Conservation (phyloP, 2,888 invertebrate genomes). For the Hypselothyrea guttata region DNA sequence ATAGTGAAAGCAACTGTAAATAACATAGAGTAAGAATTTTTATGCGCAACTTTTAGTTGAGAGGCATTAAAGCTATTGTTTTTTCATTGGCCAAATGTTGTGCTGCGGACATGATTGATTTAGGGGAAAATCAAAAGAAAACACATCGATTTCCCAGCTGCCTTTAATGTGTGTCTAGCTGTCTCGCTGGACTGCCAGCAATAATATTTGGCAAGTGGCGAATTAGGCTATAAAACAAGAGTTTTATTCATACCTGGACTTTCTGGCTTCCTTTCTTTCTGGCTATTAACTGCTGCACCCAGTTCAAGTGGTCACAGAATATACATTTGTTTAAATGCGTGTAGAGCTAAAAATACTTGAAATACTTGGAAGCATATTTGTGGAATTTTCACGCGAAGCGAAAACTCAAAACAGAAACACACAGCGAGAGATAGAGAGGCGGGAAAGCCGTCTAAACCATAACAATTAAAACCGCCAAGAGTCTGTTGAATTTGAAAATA, state of each 20-base stretch:
- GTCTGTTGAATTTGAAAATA: slow-evolving; percentile 49
- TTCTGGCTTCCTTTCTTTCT: no score
- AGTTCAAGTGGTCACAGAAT: no score
- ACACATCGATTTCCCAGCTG: slow-evolving; percentile 7
- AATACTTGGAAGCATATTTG: slow-evolving; percentile 18
- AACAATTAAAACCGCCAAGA: slow-evolving; percentile 21
- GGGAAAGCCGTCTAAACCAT: slow-evolving; percentile 28
- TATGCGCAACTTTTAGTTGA: no score
- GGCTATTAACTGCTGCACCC: no score
- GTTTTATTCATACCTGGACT: no score
- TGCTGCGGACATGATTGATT: slow-evolving; percentile 18
- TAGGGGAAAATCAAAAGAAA: slow-evolving; percentile 6
- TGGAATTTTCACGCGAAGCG: slow-evolving; percentile 33
- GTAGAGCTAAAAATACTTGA: slow-evolving; percentile 25
- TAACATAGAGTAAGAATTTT: no score
- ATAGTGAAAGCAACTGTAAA: no score
- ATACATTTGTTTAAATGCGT: not conserved
- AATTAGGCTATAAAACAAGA: slow-evolving; percentile 3
- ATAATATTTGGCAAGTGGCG: slow-evolving; percentile 24
- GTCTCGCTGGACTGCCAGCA: not conserved
- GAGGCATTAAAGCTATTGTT: no score
- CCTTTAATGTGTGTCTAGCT: slow-evolving; percentile 10
- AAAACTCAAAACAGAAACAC: slow-evolving; percentile 3
- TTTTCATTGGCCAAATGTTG: no score
- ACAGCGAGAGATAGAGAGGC: slow-evolving; percentile 1